Conservation (phyloP, 1,140 invertebrate species). For the Zaprionus kolodkinae region DNA sequence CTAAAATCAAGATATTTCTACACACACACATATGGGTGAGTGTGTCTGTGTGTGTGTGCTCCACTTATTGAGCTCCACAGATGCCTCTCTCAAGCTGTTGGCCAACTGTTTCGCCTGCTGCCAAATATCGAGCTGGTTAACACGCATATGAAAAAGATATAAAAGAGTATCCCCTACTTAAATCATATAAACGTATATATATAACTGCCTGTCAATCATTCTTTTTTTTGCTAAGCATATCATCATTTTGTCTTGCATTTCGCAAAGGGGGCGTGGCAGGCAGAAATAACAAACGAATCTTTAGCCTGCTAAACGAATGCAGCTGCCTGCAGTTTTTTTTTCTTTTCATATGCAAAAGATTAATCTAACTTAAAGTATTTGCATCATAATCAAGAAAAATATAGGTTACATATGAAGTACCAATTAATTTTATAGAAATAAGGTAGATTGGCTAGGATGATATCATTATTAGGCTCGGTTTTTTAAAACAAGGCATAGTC, state of each 20-base stretch:
- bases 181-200: background rate
- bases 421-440: too few species aligned
- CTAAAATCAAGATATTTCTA: constrained; percentile 50
- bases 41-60: background rate
- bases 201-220: background rate
- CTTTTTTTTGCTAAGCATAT: background rate
- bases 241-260: background rate
- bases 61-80: background rate
- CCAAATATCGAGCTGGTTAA: background rate
- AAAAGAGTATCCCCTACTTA: background rate
- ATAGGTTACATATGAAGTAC: background rate
- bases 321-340: background rate
- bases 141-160: background rate
- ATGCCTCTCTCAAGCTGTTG: background rate
- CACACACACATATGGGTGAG: background rate
- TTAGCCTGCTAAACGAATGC: background rate
- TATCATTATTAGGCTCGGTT: too few species aligned
- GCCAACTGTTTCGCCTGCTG: background rate
- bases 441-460: too few species aligned
- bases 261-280: background rate
- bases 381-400: background rate
- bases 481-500: too few species aligned
- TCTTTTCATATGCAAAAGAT: background rate
- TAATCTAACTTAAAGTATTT: background rate
- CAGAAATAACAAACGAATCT: background rate